Base-by-base conservation (phyloP, 2,797 vertebrate species). In the Gobionotothen gibberifrons region DNA sequence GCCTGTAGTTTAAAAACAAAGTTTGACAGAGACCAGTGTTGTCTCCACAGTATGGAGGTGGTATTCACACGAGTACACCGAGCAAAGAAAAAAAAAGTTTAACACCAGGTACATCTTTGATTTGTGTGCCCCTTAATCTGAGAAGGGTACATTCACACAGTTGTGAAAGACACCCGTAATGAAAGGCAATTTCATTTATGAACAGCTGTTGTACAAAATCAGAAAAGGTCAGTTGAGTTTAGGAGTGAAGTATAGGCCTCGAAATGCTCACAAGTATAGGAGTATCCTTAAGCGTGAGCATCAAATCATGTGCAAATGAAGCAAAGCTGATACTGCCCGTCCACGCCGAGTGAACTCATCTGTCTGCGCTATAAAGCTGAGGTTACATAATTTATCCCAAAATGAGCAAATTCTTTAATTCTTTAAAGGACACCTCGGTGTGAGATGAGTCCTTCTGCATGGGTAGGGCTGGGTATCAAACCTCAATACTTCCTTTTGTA, bases 231-330 rank as follows among this genome's bases (percentile, higher is more conserved):
- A 64, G 70, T 88, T 72, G 80, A 92, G 81, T 91, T 90, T n/a
- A 76, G 95, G 93, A 97, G 95, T 95, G 95, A 96, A 96, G 95
- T 96, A 95, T 93, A 90, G 92, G 85, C 94, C 92, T 84, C 48
- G 43, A 52, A 47, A 63, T 72, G 82, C 73, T 85, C 87, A 87
- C 89, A 89, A 70, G 87, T 32, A 52, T 17, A 42, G 63, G 74
- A 13, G 49, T 9, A 17, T 46, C 15, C 7, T 3, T 66, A 19
- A 44, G 40, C 84, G 16, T 71, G 46, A 26, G 51, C 85, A 22
- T 76, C 54, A 67, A 72, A 59, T 68, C 22, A 53, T 62, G 74
- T 82, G 82, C 82, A 81, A 87, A 81, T 9, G 53, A 85, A 84
- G 82, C 73, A 44, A 78, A 82, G 79, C 66, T n/a, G 32, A 53